These are phyloP conservation scores for Babyrousa celebensis DNA, from an alignment of 2,797 vertebrate species.

Conservation along the genomic window DNA sequence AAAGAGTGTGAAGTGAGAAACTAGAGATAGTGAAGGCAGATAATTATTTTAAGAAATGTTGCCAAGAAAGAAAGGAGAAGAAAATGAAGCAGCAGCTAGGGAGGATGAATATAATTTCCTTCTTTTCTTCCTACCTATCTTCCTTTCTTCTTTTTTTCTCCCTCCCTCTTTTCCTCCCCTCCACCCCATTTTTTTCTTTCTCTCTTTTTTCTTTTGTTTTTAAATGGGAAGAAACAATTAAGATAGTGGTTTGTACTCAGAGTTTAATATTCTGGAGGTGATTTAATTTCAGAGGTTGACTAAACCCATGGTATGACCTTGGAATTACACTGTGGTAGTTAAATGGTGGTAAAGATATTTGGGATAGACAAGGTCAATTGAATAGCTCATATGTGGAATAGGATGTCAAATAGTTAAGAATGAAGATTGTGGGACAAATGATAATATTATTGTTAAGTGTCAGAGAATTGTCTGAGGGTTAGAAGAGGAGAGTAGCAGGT, in stretches of 20 bases:
- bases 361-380: background rate
- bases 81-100: background rate
- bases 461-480: background rate
- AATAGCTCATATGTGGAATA: background rate
- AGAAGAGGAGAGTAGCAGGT: background rate
- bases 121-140: background rate
- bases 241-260: background rate
- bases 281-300: slow-evolving; percentile 17
- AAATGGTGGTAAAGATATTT: background rate
- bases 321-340: background rate
- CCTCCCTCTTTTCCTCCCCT: background rate
- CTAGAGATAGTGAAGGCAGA: background rate
- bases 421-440: background rate
- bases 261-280: slow-evolving; percentile 26
- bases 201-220: background rate
- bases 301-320: background rate
- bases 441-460: background rate
- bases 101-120: background rate
- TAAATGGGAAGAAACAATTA: background rate
- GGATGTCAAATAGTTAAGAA: background rate
- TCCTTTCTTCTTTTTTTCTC: background rate
- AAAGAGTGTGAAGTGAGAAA: background rate
- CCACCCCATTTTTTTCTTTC: rapidly evolving
- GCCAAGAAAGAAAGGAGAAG: background rate
- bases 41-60: slow-evolving; percentile 20